Conservation (phyloP, 2,888 invertebrate genomes). For the Melanostoma scalare region DNA sequence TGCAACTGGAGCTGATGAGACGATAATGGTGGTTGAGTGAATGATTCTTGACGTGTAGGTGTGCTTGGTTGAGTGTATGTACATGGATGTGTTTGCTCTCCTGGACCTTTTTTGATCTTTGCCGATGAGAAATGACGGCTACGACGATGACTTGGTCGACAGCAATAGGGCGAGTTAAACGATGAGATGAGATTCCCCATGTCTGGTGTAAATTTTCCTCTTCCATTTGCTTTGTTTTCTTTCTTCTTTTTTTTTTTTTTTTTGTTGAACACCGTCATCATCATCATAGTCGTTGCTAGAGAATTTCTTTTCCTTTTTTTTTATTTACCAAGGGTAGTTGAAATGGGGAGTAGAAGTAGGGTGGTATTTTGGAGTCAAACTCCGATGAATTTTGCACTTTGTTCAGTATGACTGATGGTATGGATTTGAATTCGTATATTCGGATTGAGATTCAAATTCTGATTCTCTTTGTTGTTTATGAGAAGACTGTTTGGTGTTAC, state of each 20-base stretch:
- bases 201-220: slow-evolving; percentile 68
- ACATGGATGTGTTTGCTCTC: slow-evolving; percentile 46
- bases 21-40: slow-evolving; percentile 70
- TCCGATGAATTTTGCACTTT: slow-evolving; percentile 64
- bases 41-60: slow-evolving; percentile 69
- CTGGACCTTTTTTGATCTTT: slow-evolving; percentile 72
- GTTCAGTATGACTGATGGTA: slow-evolving; percentile 50
- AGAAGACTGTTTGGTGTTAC: slow-evolving; percentile 14
- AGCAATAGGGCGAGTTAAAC: slow-evolving; percentile 6
- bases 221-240: slow-evolving; percentile 48
- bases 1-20: slow-evolving; percentile 45
- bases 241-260: slow-evolving; percentile 25
- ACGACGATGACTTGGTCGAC: slow-evolving; percentile 24
- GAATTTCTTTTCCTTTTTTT: slow-evolving; percentile 19
- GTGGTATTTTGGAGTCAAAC: slow-evolving; percentile 49
- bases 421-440: slow-evolving; percentile 30
- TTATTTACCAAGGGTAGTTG: slow-evolving; percentile 37
- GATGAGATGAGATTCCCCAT: slow-evolving; percentile 68
- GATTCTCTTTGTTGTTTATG: slow-evolving; percentile 64
- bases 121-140: slow-evolving; percentile 47
- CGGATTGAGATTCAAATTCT: slow-evolving; percentile 13
- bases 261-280: slow-evolving; percentile 39
- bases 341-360: slow-evolving; percentile 19
- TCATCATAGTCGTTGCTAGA: slow-evolving; percentile 33
- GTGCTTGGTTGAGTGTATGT: slow-evolving; percentile 45